phyloP scores from a whole-genome alignment of 2,888 invertebrate genomes.

The Agrochola circellaris region DNA sequence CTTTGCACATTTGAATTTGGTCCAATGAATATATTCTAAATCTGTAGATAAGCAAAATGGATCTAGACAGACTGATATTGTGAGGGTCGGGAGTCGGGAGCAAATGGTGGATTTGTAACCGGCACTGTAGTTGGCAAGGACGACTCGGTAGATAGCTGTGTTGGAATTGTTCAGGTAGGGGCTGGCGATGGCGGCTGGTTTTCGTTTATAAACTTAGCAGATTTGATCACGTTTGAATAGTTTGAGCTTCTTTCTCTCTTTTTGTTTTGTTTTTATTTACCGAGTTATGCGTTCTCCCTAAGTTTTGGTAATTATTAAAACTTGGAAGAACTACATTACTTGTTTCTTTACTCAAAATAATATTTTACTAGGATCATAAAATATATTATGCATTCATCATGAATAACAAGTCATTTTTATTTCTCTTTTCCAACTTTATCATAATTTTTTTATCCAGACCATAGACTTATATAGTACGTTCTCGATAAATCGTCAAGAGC shows the following conservation, averaged over 20 bases:
- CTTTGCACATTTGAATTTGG: slow-evolving; percentile 69
- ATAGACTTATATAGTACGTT: not conserved
- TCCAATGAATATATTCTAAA: slow-evolving; percentile 70
- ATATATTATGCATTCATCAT: too few relatives aligned
- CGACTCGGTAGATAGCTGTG: slow-evolving; percentile 1
- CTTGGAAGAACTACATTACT: not conserved
- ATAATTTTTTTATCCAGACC: not conserved
- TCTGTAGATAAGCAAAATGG: slow-evolving; percentile 69
- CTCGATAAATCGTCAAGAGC: not conserved
- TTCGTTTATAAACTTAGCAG: slow-evolving; percentile 24
- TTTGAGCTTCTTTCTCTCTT: not conserved
- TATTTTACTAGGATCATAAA: not conserved
- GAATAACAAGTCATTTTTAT: not conserved
- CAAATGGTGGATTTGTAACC: slow-evolving; percentile 57
- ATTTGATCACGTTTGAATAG: slow-evolving; percentile 13
- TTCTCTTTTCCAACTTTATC: not conserved
- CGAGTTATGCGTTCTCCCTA: not conserved
- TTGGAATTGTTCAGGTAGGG: slow-evolving; percentile 29
- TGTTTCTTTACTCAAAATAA: not conserved
- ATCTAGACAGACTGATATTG: slow-evolving; percentile 64
- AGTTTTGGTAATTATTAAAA: not conserved
- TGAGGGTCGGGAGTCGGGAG: slow-evolving; percentile 57
- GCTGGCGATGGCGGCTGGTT: not conserved
- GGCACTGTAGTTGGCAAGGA: slow-evolving; percentile 33
- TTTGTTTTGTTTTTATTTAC: slow-evolving; percentile 8